Evolutionary conservation across 2,113 vertebrate genomes (phyloP).

Genomic region (Neotragus moschatus): DNA sequence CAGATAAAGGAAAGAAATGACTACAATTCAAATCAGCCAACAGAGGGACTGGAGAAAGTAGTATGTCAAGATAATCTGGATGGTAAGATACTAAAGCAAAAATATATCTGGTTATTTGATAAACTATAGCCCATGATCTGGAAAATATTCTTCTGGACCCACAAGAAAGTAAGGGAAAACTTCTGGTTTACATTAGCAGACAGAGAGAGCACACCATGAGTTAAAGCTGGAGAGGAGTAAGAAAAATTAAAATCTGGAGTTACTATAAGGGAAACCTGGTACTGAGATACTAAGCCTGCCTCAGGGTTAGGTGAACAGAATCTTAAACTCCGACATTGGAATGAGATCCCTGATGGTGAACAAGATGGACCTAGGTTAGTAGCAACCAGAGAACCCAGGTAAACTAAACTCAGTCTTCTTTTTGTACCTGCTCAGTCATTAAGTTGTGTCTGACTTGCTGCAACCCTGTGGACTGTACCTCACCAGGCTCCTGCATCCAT

Average conservation of each 20-base stretch:
- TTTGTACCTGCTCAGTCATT: background rate
- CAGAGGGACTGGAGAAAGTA: background rate
- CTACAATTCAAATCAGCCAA: background rate
- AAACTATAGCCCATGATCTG: background rate
- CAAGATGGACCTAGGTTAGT: background rate
- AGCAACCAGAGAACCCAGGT: background rate
- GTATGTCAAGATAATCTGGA: background rate
- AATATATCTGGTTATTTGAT: background rate
- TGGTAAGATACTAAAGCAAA: background rate
- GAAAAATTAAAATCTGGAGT: background rate
- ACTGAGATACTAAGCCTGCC: background rate
- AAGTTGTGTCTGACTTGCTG: rapidly evolving
- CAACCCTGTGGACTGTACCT: background rate
- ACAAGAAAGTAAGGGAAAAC: background rate
- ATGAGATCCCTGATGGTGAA: background rate
- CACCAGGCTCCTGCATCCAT: background rate
- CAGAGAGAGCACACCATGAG: background rate
- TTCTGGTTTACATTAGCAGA: background rate
- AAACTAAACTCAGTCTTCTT: background rate
- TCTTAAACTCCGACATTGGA: background rate
- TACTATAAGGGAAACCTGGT: background rate
- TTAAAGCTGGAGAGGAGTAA: background rate
- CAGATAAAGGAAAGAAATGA: background rate
- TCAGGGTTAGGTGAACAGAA: background rate
- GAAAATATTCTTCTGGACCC: background rate